Evolutionary conservation across 2,888 invertebrate species (phyloP).

Genomic region (Stomorhina lunata): DNA sequence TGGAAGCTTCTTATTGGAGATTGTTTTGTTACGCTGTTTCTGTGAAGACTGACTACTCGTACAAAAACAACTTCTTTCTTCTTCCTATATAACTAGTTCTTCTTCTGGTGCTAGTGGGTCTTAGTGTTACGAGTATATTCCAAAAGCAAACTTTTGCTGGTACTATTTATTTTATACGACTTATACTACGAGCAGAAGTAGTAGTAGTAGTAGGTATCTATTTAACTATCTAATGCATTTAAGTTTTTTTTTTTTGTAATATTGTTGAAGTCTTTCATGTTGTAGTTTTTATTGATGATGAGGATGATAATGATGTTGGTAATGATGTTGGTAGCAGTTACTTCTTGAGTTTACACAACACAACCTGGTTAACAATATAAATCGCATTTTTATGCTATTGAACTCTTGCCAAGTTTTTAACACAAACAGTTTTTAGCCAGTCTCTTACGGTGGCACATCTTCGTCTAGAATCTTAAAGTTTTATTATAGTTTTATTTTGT

Average conservation of each 20-base stretch:
- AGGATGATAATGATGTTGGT: not conserved
- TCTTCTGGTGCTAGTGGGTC: conserved; percentile 13
- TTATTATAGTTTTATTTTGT: not conserved
- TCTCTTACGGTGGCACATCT: conserved; percentile 64
- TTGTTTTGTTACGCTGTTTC: conserved; percentile 21
- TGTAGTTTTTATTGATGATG: not conserved
- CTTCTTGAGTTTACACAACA: conserved; percentile 60
- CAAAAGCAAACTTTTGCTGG: conserved; percentile 8
- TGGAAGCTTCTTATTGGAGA: conserved; percentile 52
- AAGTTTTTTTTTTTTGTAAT: not conserved
- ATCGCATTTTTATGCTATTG: conserved; percentile 77
- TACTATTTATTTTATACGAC: conserved; percentile 1
- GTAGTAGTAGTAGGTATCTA: not conserved
- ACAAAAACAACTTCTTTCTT: not conserved
- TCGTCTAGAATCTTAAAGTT: conserved; percentile 16
- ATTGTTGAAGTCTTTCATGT: conserved; percentile 2
- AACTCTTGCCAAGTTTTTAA: conserved; percentile 76
- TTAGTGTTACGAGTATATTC: conserved; percentile 18
- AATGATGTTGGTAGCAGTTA: not conserved
- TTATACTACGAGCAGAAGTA: not conserved
- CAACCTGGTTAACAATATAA: conserved; percentile 76
- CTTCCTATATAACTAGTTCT: conserved; percentile 11
- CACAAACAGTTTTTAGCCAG: conserved; percentile 76
- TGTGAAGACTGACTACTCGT: not conserved
- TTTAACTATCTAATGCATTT: conserved; percentile 52